Conservation (phyloP, 2,888 invertebrate species). For the Coelogynopora nodosa region DNA sequence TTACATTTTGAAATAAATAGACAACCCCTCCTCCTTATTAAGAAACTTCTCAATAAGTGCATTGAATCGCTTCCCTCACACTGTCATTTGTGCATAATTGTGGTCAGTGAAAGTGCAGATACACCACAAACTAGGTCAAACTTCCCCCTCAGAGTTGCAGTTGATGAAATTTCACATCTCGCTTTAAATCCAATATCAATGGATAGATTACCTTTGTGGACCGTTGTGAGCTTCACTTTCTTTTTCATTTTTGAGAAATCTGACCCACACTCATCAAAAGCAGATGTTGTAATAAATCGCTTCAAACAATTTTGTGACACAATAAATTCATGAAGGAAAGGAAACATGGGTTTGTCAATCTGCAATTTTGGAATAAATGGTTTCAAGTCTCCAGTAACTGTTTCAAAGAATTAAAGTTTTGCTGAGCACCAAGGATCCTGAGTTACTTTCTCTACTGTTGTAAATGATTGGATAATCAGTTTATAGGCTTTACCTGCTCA, state of each 20-base stretch:
- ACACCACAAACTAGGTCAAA: background rate
- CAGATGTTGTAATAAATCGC: background rate
- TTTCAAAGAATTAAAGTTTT: background rate
- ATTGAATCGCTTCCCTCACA: too few species aligned
- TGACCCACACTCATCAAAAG: background rate
- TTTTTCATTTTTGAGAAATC: background rate
- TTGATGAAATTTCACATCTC: background rate
- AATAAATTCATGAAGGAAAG: too few species aligned
- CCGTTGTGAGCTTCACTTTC: background rate
- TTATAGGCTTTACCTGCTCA: slow-evolving; percentile 16
- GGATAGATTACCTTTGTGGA: background rate
- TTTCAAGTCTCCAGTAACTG: slow-evolving; percentile 12
- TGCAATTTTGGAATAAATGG: background rate
- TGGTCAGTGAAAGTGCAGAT: background rate
- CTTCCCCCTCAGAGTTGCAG: background rate
- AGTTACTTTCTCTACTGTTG: slow-evolving; percentile 15
- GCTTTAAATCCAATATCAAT: background rate
- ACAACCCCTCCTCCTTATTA: background rate
- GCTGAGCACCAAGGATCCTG: background rate
- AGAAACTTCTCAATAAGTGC: background rate
- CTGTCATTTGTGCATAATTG: too few species aligned
- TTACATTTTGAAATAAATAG: background rate
- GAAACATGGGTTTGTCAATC: too few species aligned
- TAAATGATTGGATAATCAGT: background rate
- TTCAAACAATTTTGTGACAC: background rate